A percentile compares a stretch with the other conserved stretches of the same genome.
Evolutionary conservation across 2,888 invertebrate species (phyloP).

Genomic region (Stenolophus ochropezus): DNA sequence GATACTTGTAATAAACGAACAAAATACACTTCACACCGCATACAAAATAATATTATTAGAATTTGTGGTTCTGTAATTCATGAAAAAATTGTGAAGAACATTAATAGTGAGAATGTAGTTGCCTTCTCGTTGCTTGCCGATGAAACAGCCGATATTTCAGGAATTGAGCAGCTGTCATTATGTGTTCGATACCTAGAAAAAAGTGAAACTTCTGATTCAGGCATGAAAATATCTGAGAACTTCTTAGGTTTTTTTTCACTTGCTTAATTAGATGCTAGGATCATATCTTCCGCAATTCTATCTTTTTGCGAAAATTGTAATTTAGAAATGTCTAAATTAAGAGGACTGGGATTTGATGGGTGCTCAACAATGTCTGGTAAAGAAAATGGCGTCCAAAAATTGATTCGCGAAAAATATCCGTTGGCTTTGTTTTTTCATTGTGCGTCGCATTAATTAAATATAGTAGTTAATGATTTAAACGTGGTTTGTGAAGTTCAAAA

Average conservation of each 20-base stretch:
- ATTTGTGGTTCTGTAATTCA: conserved; percentile 60
- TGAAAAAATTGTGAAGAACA: conserved; percentile 61
- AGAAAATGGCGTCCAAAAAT: conserved; percentile 43
- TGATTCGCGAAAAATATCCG: conserved; percentile 12
- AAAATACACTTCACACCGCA: conserved; percentile 60
- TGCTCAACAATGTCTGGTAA: neutral
- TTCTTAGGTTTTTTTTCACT: conserved; percentile 61
- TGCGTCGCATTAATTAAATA: conserved; percentile 50
- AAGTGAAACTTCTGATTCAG: neutral
- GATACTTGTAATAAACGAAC: conserved; percentile 48
- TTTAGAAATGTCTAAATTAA: conserved; percentile 45
- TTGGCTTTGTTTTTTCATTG: conserved; percentile 49
- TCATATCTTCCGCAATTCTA: neutral
- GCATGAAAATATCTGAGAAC: conserved; percentile 57
- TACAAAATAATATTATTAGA: conserved; percentile 63
- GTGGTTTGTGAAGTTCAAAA: conserved; percentile 17
- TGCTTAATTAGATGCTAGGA: conserved; percentile 53
- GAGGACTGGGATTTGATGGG: conserved; percentile 55
- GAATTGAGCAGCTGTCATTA: conserved; percentile 64
- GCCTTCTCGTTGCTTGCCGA: conserved; percentile 62
- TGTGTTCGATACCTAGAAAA: conserved; percentile 61
- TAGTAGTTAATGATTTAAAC: conserved; percentile 50
- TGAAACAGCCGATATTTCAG: conserved; percentile 66
- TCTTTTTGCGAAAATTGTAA: neutral
- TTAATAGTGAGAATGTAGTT: conserved; percentile 59